Evolutionary conservation across 2,888 invertebrate genomes (phyloP), one percentile per base, ranked within the genome.

Genomic region (Chrysotoxum bicinctum): DNA sequence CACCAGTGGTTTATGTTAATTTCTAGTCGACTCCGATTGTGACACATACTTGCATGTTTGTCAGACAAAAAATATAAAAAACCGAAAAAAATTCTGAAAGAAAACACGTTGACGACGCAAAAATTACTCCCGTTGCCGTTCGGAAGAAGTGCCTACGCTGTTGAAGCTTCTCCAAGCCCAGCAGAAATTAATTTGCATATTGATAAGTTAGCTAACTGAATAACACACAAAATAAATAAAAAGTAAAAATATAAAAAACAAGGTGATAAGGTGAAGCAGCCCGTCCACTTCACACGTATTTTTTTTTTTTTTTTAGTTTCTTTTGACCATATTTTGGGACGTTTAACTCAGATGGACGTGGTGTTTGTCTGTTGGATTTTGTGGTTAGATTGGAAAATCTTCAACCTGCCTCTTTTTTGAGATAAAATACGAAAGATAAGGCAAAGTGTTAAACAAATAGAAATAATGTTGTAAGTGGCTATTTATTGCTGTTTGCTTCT

Each of bases 151-250:
- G n/a, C 4, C 2, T 45, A 54, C 35, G 60, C 16, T 68, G 37
- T 73, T 70, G 19, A 48, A 62, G 30, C 43, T 43, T 62, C 19
- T 43, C 43, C 12, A 12, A 64, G 43, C n/a, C 16, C 16, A 62
- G 14, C n/a, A 75, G 21, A 69, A 76, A 68, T 77, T 60, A 56
- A 73, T 77, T 68, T 83, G 56, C 78, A 78, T 78, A 82, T 69
- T 82, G 78, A 83, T 83, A 83, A 83, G 60, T 69, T 37, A 52
- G 19, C 77, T 79, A 56, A 74, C 78, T 26, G 58, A 58, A 58
- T 14, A 35, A 26, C n/a, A 50, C 21, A 48, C 23, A 21, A 37
- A 35, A 26, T 26, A 26, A 58, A 35, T 58, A 58, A 19, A 58
- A 21, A 45, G 45, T 9, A 62, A 43, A 37, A 40, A 21, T 23